Percentiles rank a stretch among this genome's conserved stretches.
Evolutionary conservation across 2,797 vertebrate genomes (phyloP).

Genomic region (Prionace glauca): DNA sequence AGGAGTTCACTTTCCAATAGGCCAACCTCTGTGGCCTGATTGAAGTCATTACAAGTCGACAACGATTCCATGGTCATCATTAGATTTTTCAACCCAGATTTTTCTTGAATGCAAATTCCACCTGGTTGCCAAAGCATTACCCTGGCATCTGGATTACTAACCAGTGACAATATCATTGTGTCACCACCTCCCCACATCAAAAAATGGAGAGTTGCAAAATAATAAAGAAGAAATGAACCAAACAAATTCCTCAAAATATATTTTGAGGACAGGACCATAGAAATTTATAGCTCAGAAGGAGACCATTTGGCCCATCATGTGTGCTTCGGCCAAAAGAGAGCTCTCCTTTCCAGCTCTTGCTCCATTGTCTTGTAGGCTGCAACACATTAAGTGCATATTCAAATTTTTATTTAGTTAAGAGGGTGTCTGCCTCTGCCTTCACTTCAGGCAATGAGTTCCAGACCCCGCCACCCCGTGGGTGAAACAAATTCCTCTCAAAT

Average conservation of each 20-base stretch:
- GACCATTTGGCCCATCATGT: neutral
- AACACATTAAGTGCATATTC: neutral
- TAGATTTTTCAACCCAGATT: too few species aligned
- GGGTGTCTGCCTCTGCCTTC: neutral
- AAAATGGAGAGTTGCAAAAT: neutral
- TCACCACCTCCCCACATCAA: neutral
- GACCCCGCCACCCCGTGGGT: neutral
- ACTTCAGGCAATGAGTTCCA: neutral
- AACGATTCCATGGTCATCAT: too few species aligned
- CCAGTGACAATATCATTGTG: too few species aligned
- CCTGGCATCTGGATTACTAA: too few species aligned
- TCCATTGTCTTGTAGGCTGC: neutral
- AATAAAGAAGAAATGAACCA: neutral
- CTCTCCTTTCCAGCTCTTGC: too few species aligned
- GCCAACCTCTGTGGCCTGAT: too few species aligned
- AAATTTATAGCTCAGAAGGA: too few species aligned
- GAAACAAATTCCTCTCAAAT: neutral
- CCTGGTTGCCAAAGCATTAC: too few species aligned
- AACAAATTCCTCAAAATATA: neutral
- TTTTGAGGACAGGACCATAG: neutral
- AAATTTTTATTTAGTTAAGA: neutral
- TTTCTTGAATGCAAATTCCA: too few species aligned
- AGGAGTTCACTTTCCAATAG: too few species aligned
- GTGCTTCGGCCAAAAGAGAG: neutral
- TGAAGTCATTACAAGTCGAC: too few species aligned